A percentile compares a stretch with the other conserved stretches of the same genome.
Conservation (phyloP, 2,113 vertebrate species). For the Muscicapa adusta region DNA sequence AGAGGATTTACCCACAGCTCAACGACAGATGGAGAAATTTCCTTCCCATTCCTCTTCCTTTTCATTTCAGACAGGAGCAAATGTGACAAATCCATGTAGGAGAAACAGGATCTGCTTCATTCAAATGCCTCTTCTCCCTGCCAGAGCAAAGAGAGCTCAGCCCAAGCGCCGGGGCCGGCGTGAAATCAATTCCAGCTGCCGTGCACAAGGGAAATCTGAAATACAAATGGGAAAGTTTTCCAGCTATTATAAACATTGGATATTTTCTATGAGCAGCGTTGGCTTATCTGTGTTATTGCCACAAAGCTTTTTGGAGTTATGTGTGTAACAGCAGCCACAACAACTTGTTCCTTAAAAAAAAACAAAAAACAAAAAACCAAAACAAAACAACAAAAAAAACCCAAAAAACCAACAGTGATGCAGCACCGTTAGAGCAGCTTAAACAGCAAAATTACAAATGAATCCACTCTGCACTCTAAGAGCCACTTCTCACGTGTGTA, state of each 20-base stretch:
- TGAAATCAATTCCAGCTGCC: neutral
- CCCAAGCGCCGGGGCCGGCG: neutral
- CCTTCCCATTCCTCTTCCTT: neutral
- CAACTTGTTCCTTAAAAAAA: neutral
- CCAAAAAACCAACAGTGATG: fast-evolving
- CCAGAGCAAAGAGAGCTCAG: neutral
- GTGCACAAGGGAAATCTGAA: neutral
- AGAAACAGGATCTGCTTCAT: neutral
- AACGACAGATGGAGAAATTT: neutral
- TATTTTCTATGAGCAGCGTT: neutral
- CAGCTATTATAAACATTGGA: neutral
- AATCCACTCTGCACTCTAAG: neutral
- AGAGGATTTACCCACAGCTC: neutral
- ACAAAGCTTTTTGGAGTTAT: neutral
- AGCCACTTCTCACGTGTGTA: neutral
- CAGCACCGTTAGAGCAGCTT: neutral
- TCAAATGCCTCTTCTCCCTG: neutral
- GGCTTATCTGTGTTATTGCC: slow-evolving; percentile 12
- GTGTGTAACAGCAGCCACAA: neutral
- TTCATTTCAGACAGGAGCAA: neutral
- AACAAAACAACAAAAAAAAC: too few species aligned
- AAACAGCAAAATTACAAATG: neutral
- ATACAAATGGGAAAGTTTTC: slow-evolving; percentile 3
- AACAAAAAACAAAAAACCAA: fast-evolving
- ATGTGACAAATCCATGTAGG: neutral